phyloP scores from a whole-genome alignment of 2,888 invertebrate genomes.

The Platycheirus albimanus region DNA sequence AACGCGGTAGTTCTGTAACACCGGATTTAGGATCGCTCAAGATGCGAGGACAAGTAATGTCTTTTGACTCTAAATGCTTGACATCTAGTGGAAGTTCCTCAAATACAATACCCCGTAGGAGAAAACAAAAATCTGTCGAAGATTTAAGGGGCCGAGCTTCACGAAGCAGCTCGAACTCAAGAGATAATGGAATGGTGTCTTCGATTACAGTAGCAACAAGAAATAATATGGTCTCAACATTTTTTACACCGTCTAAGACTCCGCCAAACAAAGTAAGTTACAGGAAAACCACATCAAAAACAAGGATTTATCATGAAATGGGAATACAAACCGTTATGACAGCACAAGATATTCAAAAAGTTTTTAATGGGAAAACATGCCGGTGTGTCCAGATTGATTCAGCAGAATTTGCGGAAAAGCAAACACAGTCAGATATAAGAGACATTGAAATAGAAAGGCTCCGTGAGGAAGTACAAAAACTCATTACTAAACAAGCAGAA shows the following conservation, averaged over 20 bases:
- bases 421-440: conserved; percentile 87
- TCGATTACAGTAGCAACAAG: conserved; percentile 79
- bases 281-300: conserved; percentile 83
- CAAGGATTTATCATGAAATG: conserved; percentile 91
- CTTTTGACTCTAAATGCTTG: conserved; percentile 81
- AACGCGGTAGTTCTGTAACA: conserved; percentile 80
- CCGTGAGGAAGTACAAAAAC: conserved; percentile 84
- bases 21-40: conserved; percentile 79
- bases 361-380: conserved; percentile 85
- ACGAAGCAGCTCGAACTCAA: conserved; percentile 83
- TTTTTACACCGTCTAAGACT: conserved; percentile 74
- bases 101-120: conserved; percentile 90
- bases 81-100: conserved; percentile 86
- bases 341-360: conserved; percentile 88
- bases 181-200: conserved; percentile 83
- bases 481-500: conserved; percentile 86
- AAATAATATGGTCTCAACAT: conserved; percentile 76
- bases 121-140: conserved; percentile 87
- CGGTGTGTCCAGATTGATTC: conserved; percentile 80
- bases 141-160: conserved; percentile 82
- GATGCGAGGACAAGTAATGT: conserved; percentile 78
- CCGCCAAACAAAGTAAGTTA: conserved; percentile 57
- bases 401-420: conserved; percentile 84
- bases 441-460: conserved; percentile 86
- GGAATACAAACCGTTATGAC: conserved; percentile 90